These are phyloP conservation scores for Ctenomys sociabilis DNA, from an alignment of 2,113 vertebrate species.

Conservation along the genomic window DNA sequence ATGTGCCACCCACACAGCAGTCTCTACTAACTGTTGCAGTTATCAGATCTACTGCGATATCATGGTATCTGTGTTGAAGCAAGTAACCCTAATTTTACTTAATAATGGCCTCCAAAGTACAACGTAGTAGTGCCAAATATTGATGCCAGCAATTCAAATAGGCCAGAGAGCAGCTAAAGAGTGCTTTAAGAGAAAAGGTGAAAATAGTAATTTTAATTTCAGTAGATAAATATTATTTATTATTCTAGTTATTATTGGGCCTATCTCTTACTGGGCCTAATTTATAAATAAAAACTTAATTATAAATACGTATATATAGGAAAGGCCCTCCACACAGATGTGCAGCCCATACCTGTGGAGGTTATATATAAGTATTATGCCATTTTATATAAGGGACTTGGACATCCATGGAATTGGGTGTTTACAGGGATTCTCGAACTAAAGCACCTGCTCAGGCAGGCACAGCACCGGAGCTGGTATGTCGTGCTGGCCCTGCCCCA, in stretches of 20 bases:
- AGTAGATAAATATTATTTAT: background rate
- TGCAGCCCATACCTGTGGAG: background rate
- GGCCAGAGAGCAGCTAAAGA: background rate
- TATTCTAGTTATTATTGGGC: background rate
- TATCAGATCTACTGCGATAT: background rate
- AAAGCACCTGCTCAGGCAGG: too few relatives aligned
- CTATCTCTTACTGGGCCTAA: background rate
- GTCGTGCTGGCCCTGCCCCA: too few relatives aligned
- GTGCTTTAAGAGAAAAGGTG: background rate
- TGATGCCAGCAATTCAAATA: background rate
- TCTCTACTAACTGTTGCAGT: background rate
- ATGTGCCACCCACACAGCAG: background rate
- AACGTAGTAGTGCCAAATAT: background rate
- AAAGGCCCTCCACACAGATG: background rate
- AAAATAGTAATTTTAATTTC: background rate
- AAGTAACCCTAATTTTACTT: background rate
- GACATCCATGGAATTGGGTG: background rate
- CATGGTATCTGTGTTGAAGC: background rate
- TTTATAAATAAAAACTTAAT: background rate
- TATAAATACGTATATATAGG: too few relatives aligned
- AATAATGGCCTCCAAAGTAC: background rate
- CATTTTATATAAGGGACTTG: background rate
- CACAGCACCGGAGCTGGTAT: too few relatives aligned
- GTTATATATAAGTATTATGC: background rate
- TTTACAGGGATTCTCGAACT: background rate